Percentiles rank a stretch among this genome's conserved stretches.
phyloP scores from a whole-genome alignment of 2,113 vertebrate species.

The Tapirus terrestris region DNA sequence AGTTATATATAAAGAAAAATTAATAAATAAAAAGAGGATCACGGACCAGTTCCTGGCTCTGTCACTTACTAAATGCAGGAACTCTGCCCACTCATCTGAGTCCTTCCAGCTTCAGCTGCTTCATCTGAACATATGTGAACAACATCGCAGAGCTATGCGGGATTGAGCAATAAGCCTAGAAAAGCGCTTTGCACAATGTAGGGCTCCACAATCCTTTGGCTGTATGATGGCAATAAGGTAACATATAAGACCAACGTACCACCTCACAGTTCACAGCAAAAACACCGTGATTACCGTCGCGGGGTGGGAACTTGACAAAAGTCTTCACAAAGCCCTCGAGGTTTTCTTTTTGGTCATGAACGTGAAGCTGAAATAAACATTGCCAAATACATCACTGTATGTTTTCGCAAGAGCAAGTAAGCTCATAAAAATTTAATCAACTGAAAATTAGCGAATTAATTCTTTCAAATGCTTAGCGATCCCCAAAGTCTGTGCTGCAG shows the following conservation, averaged over 20 bases:
- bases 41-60: background rate
- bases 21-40: background rate
- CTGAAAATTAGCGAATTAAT: background rate
- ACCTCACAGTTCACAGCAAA: conserved; percentile 89
- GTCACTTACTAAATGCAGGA: background rate
- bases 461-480: background rate
- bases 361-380: conserved; percentile 86
- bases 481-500: background rate
- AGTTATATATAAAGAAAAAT: background rate
- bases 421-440: background rate
- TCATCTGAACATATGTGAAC: background rate
- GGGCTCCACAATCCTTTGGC: background rate
- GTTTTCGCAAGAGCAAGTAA: background rate
- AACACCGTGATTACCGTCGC: conserved; percentile 81
- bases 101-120: background rate
- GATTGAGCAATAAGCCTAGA: too few species aligned
- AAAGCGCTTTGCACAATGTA: background rate
- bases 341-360: conserved; percentile 85
- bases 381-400: background rate
- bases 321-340: conserved; percentile 88
- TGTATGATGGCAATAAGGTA: background rate
- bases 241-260: conserved; percentile 75
- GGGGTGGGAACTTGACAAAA: conserved; percentile 30
- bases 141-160: background rate
- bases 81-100: background rate